Base-by-base conservation (phyloP, 2,888 invertebrate genomes). In the Cryptocheilus praepositus region DNA sequence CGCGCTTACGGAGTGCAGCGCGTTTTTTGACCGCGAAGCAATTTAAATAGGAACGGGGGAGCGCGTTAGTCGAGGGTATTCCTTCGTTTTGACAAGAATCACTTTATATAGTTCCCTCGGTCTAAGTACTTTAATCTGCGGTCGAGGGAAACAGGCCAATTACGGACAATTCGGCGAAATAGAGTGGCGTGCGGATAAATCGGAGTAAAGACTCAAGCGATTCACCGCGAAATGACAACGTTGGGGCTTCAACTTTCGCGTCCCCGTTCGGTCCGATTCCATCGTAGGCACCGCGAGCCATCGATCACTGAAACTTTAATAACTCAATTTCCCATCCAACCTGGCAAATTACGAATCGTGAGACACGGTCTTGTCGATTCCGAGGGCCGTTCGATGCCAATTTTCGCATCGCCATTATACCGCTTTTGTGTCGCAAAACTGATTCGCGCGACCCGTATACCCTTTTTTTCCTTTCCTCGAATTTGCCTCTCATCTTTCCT, bases 251-350 rank as follows among this genome's bases (percentile, higher is more conserved):
- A 49, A 61, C 54, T 65, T 65, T 61, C 61, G 28, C 61, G 46
- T 61, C 61, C 55, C 49, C 36, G 7, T 36, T 36, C 36, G 36
- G 11, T 5, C 36, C 36, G 13, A 25, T n/a, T 46, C 46, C 53
- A 61, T 61, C 61, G 64, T 36, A 36, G 36, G 36, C 36, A 36
- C 36, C n/a, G 15, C 36, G 53, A 65, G 56, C 53, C 57, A 67
- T 60, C 60, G 56, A 65, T 68, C 60, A 52, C 44, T 65, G 65
- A 65, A 68, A 68, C 65, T 68, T 68, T 60, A 61, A 68, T 65
- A 65, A 68, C 56, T 60, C 56, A 36, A 65, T 66, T 65, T 56
- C 56, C 36, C 43, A 45, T 56, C 49, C 18, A 19, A 67, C 36
- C 36, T 36, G 36, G 36, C 36, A 36, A 36, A 36, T 7, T 36